Conservation (phyloP, 1,140 invertebrate genomes). For the Drosophila asahinai region DNA sequence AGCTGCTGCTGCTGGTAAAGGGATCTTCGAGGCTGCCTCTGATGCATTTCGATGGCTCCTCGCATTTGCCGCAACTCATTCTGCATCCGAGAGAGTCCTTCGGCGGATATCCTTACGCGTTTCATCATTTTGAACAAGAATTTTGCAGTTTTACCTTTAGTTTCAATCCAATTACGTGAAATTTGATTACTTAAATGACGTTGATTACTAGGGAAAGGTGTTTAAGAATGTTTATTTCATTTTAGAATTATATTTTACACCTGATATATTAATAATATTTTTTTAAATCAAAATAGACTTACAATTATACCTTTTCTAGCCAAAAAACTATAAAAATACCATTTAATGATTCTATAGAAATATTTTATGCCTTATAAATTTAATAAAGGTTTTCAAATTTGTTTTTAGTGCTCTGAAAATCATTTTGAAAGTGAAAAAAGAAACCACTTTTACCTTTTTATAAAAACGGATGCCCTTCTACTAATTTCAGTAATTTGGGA, state of each 20-base stretch:
- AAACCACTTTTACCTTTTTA: slow-evolving; percentile 6
- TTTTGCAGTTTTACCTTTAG: slow-evolving; percentile 9
- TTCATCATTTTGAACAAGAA: slow-evolving; percentile 13
- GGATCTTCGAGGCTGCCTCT: background rate
- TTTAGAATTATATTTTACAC: too few species aligned
- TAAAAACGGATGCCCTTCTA: slow-evolving; percentile 1
- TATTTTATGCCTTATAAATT: too few species aligned
- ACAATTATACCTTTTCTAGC: too few species aligned
- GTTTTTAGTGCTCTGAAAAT: background rate
- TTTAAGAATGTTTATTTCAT: too few species aligned
- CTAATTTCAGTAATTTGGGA: slow-evolving; percentile 42
- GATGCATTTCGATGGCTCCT: background rate
- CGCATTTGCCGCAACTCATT: background rate
- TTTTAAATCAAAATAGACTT: too few species aligned
- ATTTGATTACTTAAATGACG: slow-evolving; percentile 11
- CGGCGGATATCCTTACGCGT: background rate
- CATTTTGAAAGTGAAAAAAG: slow-evolving; percentile 26
- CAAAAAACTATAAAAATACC: too few species aligned
- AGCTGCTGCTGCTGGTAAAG: background rate
- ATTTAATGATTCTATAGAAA: too few species aligned
- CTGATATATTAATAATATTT: too few species aligned
- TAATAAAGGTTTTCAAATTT: background rate
- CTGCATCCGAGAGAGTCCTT: background rate
- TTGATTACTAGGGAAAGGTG: background rate
- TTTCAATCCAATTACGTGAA: background rate